Percentiles rank a stretch among this genome's conserved stretches.
phyloP scores from a whole-genome alignment of 2,113 vertebrate genomes.

The Tretioscincus oriximinensis region DNA sequence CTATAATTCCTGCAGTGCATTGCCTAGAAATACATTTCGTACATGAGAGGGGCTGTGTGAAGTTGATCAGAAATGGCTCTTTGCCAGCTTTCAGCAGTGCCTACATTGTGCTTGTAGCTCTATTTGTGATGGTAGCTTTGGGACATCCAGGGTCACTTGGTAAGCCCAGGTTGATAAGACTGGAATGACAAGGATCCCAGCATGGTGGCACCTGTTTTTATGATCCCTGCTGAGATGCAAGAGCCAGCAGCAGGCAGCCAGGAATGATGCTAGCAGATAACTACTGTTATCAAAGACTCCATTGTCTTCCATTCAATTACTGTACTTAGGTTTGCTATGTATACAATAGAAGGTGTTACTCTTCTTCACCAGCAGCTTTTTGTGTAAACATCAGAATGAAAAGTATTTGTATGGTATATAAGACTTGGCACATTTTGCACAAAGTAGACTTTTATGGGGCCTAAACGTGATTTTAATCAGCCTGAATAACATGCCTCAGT shows the following conservation, averaged over 20 bases:
- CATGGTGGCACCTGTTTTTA: background rate
- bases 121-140: background rate
- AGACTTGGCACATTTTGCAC: background rate
- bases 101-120: background rate
- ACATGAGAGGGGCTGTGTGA: background rate
- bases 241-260: background rate
- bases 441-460: background rate
- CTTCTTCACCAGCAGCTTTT: background rate
- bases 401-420: background rate
- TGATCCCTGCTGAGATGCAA: background rate
- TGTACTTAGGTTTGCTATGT: background rate
- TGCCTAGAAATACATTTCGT: too few species aligned
- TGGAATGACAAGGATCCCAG: background rate
- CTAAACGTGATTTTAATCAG: constrained; percentile 18
- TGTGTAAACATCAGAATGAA: background rate
- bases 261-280: background rate
- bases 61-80: background rate
- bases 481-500: background rate
- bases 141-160: background rate
- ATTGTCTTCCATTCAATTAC: background rate
- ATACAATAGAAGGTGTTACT: background rate
- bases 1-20: too few species aligned
- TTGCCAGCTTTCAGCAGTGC: background rate
- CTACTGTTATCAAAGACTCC: background rate
- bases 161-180: background rate